Evolutionary conservation across 2,113 vertebrate genomes (phyloP), one percentile per base, ranked within the genome.

Genomic region (Onychostoma macrolepis): DNA sequence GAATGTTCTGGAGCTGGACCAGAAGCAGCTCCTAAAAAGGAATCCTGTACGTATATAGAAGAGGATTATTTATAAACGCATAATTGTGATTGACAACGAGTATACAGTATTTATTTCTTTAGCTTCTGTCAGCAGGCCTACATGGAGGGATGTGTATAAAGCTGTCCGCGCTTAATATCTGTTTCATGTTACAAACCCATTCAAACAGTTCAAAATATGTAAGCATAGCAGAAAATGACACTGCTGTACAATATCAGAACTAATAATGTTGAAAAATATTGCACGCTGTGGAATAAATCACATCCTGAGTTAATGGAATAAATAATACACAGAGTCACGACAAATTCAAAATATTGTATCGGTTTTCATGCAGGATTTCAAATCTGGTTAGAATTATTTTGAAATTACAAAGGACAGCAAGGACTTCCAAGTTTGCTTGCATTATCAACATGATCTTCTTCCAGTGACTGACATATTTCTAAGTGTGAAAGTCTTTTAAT

Each of bases 401-500:
- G 33, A 74, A 61, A 7, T 24, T 43, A 24, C 75, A 69, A 76
- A 38, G 33, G 43, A 53, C 9, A 63, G 33, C 19, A 21, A 53
- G 17, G 56, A 24, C 56, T 61, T 61, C 56, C 38, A 48, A 72
- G 69, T 50, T 75, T 21, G 65, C 21, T 56, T 63, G 63, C 36
- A 33, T 79, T 85, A 84, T 86, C 63, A 89, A 90, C 88, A 87
- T 71, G 85, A 90, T 92, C 88, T 89, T 76, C 80, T 28, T 26
- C 33, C 33, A 75, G 88, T 65, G 80, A 88, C 83, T 83, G 65
- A 88, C 83, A 87, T 88, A 87, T 90, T 89, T 91, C 78, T 79
- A 76, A 74, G 85, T 88, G 86, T 88, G 83, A 89, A 90, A 84
- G 69, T 74, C 88, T 88, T 91, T 87, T 85, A 87, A 85, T 89